Evolutionary conservation across 2,888 invertebrate genomes (phyloP).

Genomic region (Erynnis tages): DNA sequence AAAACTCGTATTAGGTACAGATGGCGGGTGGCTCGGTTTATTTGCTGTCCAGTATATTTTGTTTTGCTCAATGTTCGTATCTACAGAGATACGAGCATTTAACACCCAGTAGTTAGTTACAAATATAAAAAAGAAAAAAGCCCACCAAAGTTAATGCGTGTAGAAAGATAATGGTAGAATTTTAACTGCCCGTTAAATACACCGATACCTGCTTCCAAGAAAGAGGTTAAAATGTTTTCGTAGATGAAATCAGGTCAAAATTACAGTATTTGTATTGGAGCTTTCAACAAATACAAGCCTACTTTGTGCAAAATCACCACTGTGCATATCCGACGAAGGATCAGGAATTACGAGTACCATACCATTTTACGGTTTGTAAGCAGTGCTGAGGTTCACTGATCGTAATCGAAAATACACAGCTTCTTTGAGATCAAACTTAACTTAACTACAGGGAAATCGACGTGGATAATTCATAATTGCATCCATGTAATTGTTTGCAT

Average conservation of each 20-base stretch:
- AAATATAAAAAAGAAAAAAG: no score
- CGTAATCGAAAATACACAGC: slow-evolving; percentile 25
- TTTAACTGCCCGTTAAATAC: no score
- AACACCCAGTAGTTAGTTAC: no score
- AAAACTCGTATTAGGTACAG: no score
- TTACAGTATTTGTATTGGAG: slow-evolving; percentile 13
- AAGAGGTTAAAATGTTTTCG: slow-evolving; percentile 4
- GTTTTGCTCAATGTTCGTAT: no score
- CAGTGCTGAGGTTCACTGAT: slow-evolving; percentile 17
- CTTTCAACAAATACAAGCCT: slow-evolving; percentile 17
- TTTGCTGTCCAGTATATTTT: no score
- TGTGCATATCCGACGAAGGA: slow-evolving; percentile 21
- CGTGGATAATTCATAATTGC: slow-evolving; percentile 24
- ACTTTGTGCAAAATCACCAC: slow-evolving; percentile 10
- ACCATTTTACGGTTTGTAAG: slow-evolving; percentile 24
- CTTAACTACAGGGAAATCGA: slow-evolving; percentile 12
- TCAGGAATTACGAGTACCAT: slow-evolving; percentile 21
- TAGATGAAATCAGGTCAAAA: slow-evolving; percentile 18
- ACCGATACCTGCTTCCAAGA: no score
- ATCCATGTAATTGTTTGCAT: background rate
- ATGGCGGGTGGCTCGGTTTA: no score
- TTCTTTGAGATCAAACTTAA: slow-evolving; percentile 5
- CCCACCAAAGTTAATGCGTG: no score
- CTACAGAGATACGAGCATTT: no score
- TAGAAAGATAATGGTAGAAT: no score